Conservation (phyloP, 2,113 vertebrate species). For the Calidris pygmaea region DNA sequence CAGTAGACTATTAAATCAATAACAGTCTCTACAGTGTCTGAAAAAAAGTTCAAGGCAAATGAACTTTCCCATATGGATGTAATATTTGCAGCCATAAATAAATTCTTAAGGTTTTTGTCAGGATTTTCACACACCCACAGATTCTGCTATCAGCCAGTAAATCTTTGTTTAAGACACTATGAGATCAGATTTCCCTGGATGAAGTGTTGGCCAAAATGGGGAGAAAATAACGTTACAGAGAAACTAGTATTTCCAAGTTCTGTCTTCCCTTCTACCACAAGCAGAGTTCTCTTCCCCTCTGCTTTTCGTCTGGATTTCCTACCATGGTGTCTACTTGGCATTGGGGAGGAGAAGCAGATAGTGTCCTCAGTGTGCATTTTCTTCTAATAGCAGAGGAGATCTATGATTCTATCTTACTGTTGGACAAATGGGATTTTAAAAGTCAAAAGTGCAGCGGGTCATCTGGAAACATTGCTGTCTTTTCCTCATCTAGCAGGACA, state of each 20-base stretch:
- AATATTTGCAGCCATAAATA: slow-evolving; percentile 70
- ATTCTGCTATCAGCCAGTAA: slow-evolving; percentile 60
- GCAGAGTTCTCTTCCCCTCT: not conserved
- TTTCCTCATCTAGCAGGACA: not conserved
- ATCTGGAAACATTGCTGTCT: not conserved
- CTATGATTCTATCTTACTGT: no score
- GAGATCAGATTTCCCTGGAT: slow-evolving; percentile 8
- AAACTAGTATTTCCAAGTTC: not conserved
- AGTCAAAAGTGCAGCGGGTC: not conserved
- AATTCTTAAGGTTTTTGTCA: slow-evolving; percentile 47
- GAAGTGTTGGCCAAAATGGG: not conserved
- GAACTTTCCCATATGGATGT: slow-evolving; percentile 67
- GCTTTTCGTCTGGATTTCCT: not conserved
- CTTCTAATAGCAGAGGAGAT: not conserved
- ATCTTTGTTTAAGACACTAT: slow-evolving; percentile 38
- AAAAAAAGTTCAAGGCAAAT: slow-evolving; percentile 59
- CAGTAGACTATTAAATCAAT: slow-evolving; percentile 60
- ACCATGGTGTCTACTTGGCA: not conserved
- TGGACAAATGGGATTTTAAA: not conserved
- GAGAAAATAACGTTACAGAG: not conserved
- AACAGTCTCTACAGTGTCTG: slow-evolving; percentile 43
- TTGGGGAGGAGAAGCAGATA: not conserved
- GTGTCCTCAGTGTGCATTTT: not conserved
- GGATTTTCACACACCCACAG: slow-evolving; percentile 36
- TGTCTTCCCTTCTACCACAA: not conserved